Evolutionary conservation across 2,113 vertebrate species (phyloP).

Genomic region (Corvus cornix): DNA sequence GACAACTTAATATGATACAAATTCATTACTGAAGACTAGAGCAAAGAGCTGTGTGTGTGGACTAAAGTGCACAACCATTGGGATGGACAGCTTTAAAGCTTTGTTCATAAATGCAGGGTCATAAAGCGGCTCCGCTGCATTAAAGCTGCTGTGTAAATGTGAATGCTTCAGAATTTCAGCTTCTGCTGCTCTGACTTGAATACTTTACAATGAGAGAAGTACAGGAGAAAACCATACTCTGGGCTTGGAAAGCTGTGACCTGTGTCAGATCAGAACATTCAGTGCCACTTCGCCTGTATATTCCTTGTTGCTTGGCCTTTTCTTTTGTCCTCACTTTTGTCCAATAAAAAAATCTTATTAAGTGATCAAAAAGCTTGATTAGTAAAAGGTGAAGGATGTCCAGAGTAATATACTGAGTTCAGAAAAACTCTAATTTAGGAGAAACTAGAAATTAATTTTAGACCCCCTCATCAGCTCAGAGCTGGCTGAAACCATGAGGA

Average conservation of each 20-base stretch:
- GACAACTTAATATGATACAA: neutral
- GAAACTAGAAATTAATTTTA: neutral
- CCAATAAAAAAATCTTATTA: neutral
- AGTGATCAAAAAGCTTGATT: neutral
- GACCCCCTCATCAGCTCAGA: neutral
- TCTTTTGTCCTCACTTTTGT: neutral
- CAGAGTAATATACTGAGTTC: neutral
- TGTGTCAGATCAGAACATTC: neutral
- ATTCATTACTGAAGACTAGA: neutral
- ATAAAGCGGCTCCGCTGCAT: neutral
- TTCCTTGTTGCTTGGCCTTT: neutral
- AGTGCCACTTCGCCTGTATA: neutral
- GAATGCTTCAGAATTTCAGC: neutral
- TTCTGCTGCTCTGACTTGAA: neutral
- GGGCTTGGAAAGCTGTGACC: neutral
- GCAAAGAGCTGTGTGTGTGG: neutral
- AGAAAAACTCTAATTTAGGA: neutral
- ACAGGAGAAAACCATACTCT: neutral
- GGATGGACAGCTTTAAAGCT: neutral
- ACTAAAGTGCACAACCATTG: neutral
- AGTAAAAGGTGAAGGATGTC: neutral
- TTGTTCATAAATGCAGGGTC: neutral
- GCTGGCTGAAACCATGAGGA: neutral
- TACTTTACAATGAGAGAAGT: neutral
- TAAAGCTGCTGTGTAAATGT: neutral